Evolutionary conservation across 2,797 vertebrate genomes (phyloP).

Genomic region (Myotis vivesi): DNA sequence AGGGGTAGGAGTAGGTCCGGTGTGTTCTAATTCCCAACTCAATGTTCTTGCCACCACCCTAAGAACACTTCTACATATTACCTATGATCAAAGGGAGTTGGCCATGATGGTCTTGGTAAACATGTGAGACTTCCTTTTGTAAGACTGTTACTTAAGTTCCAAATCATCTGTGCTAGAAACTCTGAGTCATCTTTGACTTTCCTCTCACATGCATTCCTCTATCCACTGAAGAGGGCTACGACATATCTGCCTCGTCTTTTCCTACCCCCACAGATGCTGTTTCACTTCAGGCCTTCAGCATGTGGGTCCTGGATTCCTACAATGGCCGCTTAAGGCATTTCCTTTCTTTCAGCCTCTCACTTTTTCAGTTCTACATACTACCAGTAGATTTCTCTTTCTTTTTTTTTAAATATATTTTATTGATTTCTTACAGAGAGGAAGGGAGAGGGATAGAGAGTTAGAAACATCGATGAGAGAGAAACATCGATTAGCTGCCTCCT

Average conservation of each 20-base stretch:
- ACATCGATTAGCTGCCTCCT: too few species aligned
- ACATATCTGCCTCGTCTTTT: background rate
- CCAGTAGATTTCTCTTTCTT: background rate
- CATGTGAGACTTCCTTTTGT: background rate
- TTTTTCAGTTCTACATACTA: background rate
- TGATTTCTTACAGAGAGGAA: too few species aligned
- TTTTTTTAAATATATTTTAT: too few species aligned
- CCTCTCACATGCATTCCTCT: background rate
- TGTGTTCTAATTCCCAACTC: background rate
- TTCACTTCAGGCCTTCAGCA: background rate
- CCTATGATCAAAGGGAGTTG: background rate
- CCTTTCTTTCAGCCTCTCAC: background rate
- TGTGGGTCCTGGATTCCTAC: background rate
- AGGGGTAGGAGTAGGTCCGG: rapidly evolving
- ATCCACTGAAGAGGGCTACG: background rate
- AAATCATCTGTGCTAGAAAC: background rate
- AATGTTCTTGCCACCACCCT: background rate
- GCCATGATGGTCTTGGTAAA: background rate
- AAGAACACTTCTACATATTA: background rate
- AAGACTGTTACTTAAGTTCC: background rate
- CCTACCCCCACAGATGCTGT: background rate
- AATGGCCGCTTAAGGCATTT: background rate
- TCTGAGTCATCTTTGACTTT: background rate
- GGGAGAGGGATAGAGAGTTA: too few species aligned
- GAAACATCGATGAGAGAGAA: too few species aligned